Evolutionary conservation across 2,113 vertebrate genomes (phyloP).

Genomic region (Poeciliopsis prolifica): DNA sequence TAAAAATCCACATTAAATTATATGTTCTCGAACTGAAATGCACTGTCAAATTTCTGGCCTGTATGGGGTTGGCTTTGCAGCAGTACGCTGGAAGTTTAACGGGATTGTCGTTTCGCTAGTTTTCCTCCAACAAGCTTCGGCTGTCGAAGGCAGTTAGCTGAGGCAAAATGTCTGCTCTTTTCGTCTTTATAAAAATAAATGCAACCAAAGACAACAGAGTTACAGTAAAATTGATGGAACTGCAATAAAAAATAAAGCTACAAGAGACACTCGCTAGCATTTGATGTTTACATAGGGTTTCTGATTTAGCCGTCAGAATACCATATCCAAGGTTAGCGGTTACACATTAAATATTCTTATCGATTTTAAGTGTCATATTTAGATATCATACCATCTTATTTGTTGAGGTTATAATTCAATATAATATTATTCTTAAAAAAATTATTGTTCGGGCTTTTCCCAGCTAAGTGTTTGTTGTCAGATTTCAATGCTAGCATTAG

Average conservation of each 20-base stretch:
- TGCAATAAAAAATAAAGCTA: neutral
- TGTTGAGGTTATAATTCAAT: neutral
- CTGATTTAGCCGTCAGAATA: constrained; percentile 17
- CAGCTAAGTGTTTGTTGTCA: constrained; percentile 12
- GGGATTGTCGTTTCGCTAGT: constrained; percentile 37
- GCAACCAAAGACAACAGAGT: rapidly evolving
- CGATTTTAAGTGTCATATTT: neutral
- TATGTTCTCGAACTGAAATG: neutral
- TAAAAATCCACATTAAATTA: neutral
- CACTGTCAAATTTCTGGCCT: constrained; percentile 7
- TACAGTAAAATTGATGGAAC: too few species aligned
- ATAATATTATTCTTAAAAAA: neutral
- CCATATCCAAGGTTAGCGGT: constrained; percentile 32
- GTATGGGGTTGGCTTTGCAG: constrained; percentile 29
- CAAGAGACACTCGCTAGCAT: neutral
- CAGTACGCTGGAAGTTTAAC: constrained; percentile 42
- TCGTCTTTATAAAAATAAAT: neutral
- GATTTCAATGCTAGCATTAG: constrained; percentile 39
- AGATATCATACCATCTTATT: neutral
- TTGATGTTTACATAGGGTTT: constrained; percentile 64
- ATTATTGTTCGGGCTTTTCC: constrained; percentile 4
- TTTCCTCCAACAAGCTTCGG: constrained; percentile 24
- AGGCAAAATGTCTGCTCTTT: neutral
- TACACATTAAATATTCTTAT: neutral
- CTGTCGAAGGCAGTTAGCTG: constrained; percentile 20